Evolutionary conservation across 1,140 invertebrate genomes (phyloP).

Genomic region (Coptotermes formosanus): DNA sequence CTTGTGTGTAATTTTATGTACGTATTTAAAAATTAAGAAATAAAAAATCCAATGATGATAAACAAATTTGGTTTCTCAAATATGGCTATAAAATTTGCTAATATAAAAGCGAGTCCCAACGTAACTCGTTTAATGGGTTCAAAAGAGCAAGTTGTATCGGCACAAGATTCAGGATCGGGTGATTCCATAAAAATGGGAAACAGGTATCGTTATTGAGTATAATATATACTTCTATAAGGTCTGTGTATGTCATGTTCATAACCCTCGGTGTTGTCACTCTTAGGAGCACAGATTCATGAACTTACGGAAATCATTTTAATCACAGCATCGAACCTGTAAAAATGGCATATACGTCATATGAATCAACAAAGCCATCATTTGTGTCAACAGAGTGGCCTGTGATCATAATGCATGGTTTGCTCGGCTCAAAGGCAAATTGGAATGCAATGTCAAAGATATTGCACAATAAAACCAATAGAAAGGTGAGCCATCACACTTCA

Average conservation of each 20-base stretch:
- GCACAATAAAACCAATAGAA: conserved; percentile 24
- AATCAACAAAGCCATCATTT: conserved; percentile 3
- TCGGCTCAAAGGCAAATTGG: conserved; percentile 33
- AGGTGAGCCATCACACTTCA: conserved; percentile 20
- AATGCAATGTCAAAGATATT: conserved; percentile 31
- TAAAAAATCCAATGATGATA: background rate
- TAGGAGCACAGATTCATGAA: background rate
- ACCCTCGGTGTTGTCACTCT: no score
- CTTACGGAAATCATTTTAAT: background rate
- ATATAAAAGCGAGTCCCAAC: background rate
- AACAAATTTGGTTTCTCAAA: background rate
- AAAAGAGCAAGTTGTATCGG: background rate
- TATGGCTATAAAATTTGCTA: background rate
- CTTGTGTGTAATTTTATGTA: background rate
- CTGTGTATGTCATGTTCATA: no score
- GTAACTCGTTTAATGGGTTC: conserved; percentile 7
- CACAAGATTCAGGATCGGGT: background rate
- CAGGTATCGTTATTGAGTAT: background rate
- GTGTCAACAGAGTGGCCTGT: background rate
- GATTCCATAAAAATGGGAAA: background rate
- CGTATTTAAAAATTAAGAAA: background rate
- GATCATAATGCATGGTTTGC: conserved; percentile 34
- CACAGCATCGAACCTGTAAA: conserved; percentile 24
- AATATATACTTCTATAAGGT: background rate
- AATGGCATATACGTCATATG: conserved; percentile 27